Evolutionary conservation across 1,140 invertebrate species (phyloP).

Genomic region (Bombus difficillimus): DNA sequence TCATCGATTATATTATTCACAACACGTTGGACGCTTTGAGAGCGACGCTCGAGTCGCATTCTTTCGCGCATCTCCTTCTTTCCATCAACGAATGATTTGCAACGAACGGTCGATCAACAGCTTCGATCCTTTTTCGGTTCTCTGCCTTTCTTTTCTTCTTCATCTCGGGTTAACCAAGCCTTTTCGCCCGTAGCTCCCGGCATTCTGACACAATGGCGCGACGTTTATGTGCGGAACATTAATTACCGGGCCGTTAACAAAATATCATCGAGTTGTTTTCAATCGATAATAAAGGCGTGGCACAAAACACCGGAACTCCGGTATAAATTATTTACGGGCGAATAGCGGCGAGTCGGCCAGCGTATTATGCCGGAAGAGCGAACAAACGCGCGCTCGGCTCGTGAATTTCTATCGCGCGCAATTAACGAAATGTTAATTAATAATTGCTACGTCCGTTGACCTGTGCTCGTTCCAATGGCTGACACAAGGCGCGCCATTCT

Average conservation of each 20-base stretch:
- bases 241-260: constrained; percentile 56
- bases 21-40: constrained; percentile 74
- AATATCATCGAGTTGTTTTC: constrained; percentile 56
- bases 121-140: not conserved
- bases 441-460: constrained; percentile 60
- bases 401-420: constrained; percentile 65
- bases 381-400: constrained; percentile 51
- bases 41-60: too few species aligned
- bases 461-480: constrained; percentile 4
- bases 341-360: constrained; percentile 18
- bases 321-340: constrained; percentile 63
- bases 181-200: not conserved
- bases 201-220: constrained; percentile 7
- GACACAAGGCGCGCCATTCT: not conserved
- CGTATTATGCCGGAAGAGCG: constrained; percentile 53
- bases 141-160: not conserved
- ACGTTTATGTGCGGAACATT: constrained; percentile 30
- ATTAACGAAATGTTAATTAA: constrained; percentile 79
- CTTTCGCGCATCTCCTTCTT: not conserved
- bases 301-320: constrained; percentile 54
- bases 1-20: constrained; percentile 80
- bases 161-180: not conserved
- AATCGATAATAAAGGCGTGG: constrained; percentile 54
- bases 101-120: not conserved
- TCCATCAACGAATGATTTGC: not conserved